Evolutionary conservation across 2,113 vertebrate genomes (phyloP).

Genomic region (Grus americana): DNA sequence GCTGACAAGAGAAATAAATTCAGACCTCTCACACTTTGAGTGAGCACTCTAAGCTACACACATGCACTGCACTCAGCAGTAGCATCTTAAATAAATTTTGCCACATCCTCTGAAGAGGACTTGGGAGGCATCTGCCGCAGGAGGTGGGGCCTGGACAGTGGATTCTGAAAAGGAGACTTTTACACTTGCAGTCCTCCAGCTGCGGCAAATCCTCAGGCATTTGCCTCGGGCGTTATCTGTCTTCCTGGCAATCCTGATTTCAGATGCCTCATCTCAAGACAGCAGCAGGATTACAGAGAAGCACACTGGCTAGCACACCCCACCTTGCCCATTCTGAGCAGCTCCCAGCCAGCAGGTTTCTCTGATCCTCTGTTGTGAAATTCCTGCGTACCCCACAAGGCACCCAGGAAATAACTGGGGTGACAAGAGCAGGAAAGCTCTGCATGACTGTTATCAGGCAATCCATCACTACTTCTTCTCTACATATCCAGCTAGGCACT

Average conservation of each 20-base stretch:
- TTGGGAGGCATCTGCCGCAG: neutral
- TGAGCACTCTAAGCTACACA: neutral
- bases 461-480: neutral
- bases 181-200: neutral
- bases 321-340: neutral
- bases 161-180: neutral
- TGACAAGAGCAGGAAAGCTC: neutral
- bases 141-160: neutral
- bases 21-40: neutral
- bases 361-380: neutral
- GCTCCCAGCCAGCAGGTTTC: neutral
- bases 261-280: neutral
- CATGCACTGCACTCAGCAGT: neutral
- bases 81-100: neutral
- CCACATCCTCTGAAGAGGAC: neutral
- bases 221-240: neutral
- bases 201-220: neutral
- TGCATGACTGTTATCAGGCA: neutral
- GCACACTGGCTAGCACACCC: neutral
- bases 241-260: neutral
- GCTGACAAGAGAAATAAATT: neutral
- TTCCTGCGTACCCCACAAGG: neutral
- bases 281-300: neutral
- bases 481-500: neutral
- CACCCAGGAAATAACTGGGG: neutral